Percentiles rank a stretch among this genome's conserved stretches.
Evolutionary conservation across 1,140 invertebrate species (phyloP).

Genomic region (Brachystomella parvula): DNA sequence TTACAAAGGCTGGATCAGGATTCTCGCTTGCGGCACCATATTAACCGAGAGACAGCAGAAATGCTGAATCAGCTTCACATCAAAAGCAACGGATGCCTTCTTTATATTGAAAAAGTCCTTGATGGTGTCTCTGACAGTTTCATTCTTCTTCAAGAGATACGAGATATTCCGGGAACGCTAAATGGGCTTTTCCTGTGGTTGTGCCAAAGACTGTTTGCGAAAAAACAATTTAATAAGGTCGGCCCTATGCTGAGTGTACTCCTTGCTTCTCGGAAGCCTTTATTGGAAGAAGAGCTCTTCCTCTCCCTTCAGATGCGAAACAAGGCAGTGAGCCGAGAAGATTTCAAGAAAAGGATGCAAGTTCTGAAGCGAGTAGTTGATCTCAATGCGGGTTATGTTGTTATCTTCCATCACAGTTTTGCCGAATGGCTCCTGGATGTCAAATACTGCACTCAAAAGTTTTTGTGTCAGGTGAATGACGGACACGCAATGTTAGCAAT

Average conservation of each 20-base stretch:
- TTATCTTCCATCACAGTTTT: constrained; percentile 80
- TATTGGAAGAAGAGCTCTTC: constrained; percentile 70
- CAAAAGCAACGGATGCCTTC: constrained; percentile 83
- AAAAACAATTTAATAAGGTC: constrained; percentile 79
- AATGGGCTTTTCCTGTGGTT: constrained; percentile 93
- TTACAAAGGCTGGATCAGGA: constrained; percentile 78
- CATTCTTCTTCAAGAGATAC: constrained; percentile 71
- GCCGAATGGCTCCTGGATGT: constrained; percentile 90
- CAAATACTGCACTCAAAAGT: constrained; percentile 92
- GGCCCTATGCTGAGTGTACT: constrained; percentile 76
- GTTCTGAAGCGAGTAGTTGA: constrained; percentile 64
- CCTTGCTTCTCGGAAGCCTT: constrained; percentile 72
- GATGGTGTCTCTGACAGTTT: constrained; percentile 88
- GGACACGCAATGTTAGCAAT: constrained; percentile 84
- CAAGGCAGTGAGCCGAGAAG: constrained; percentile 66
- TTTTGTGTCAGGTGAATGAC: constrained; percentile 74
- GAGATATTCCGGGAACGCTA: constrained; percentile 87
- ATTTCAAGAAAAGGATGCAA: constrained; percentile 73
- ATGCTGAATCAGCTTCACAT: constrained; percentile 92
- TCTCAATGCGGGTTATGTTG: constrained; percentile 45
- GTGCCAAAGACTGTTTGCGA: constrained; percentile 81
- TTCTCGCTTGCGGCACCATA: constrained; percentile 66
- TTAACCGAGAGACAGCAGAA: constrained; percentile 77
- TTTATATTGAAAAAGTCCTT: constrained; percentile 86
- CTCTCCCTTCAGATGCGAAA: constrained; percentile 74